Evolutionary conservation across 64 coral and sea anemone genomes (phyloP), one percentile per base, ranked within the genome.

Genomic region (Montipora efflorescens): DNA sequence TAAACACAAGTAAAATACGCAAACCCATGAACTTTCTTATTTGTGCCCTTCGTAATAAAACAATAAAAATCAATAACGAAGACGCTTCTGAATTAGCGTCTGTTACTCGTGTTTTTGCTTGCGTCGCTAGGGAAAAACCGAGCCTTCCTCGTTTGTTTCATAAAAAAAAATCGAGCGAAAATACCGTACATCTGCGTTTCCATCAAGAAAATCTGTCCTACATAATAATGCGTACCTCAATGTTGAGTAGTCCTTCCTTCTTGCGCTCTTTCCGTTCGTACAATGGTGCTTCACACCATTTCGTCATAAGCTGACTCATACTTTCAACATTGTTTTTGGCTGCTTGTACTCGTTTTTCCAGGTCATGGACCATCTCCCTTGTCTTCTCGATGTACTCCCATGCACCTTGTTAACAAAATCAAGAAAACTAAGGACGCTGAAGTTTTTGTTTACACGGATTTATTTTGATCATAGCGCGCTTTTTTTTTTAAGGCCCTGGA

Each of bases 311-410:
- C 47, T 99, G 92, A 76, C 95, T 85, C 84, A 99, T 99, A 58
- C 89, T 74, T 47, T 96, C 97, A 18, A 99, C 95, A 73, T 99
- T 99, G 74, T 94, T 90, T 59, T 99, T 99, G 18, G 97, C 97
- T 62, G 97, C 88, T 64, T 99, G 97, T 1, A 99, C 97, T 9
- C 97, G 92, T 58, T 91, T 96, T 48, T 99, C 91, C 19, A 99
- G 78, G 36, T 99, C 97, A 28, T 99, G 97, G 2, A 99, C 97
- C 79, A 93, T 91, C 15, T 99, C 97, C 85, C 97, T 78, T 36
- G 95, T 99, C 62, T 94, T 96, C 46, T 99, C 97, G 15, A 99
- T 99, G 52, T 99, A 99, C 45, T 99, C 97, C 97, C 97, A 99
- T 2, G 93, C 97, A 77, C 95, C 97, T 99, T 69, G 1, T 59